Evolutionary conservation across 2,888 invertebrate genomes (phyloP), one percentile per base, ranked within the genome.

Genomic region (Morpho helenor): DNA sequence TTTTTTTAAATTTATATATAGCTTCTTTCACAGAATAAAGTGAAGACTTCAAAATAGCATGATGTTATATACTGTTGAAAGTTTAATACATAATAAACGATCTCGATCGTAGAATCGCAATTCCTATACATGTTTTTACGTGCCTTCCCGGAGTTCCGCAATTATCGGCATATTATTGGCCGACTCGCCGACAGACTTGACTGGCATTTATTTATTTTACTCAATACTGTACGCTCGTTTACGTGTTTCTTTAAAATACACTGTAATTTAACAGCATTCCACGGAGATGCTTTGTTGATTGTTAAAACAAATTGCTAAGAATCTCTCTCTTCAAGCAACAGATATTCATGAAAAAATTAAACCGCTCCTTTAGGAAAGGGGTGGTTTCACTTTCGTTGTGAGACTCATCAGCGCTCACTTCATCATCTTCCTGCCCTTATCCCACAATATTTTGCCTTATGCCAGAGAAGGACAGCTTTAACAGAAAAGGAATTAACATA

Each of bases 151-250:
- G 52, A 54, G 63, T 67, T 67, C 72, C 69, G 66, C 75, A 80
- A 83, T 84, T 81, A 83, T 79, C 72, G 70, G 66, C 72, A 79
- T 83, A 84, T 82, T 81, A 53, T 79, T 56, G 49, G 63, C 56
- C 54, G 61, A 62, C 49, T 54, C 61, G 63, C 63, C 62, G 64
- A 61, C 64, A 64, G 59, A 57, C 46, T 40, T 39, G 39, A 31
- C 52, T 55, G 51, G 49, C 56, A 16, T 74, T 74, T 77, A 77
- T 79, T 79, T 73, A 75, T 75, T 68, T 71, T 71, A 49, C 48
- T 23, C 47, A 51, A 59, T 46, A 59, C 45, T 52, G 43, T 56
- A 53, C 16, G 44, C n/a, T 45, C 56, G 51, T 43, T 59, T 54
- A 60, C 57, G 43, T 52, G 52, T 41, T 55, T 60, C 52, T 60